Base-by-base conservation (phyloP, 2,888 invertebrate species). In the Cyclophora albipunctata region DNA sequence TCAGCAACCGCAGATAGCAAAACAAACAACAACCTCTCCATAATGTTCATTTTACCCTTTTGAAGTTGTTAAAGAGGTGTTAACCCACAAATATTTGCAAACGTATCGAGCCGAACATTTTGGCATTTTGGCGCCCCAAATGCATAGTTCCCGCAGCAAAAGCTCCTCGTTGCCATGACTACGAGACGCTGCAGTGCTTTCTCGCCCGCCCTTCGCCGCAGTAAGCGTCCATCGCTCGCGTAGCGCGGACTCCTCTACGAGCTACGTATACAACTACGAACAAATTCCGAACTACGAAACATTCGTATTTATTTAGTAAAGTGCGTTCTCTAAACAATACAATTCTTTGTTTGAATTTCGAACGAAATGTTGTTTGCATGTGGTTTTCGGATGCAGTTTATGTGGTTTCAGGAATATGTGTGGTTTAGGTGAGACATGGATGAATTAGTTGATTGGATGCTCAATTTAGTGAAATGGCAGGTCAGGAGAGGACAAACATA, bases 141-240 rank as follows among this genome's bases (percentile, higher is more conserved):
- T 75, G 74, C 75, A 79, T 57, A 54, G 47, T 60, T 64, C 43
- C 69, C 71, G 71, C 72, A 73, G 66, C 68, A 70, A 77, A 78
- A 70, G 72, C 75, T 69, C 58, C 58, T 58, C 74, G 84, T 88
- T 66, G 57, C 67, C 73, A 84, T 84, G 75, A 77, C 64, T 66
- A 87, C 84, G 61, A 73, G 87, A 87, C 87, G 87, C 87, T 81
- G 85, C 85, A 82, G 81, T 80, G 69, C 71, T 69, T 71, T 73
- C 61, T 59, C 69, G 73, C 81, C 81, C 84, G 74, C 83, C 84
- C 80, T 79, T 71, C 80, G 54, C 78, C 81, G 82, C 87, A 86
- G 87, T 87, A 73, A 75, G 76, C 75, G 70, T 66, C 63, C 69
- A 62, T 57, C 63, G 58, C 64, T 71, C 71, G 58, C 51, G 48